Evolutionary conservation across 1,140 invertebrate species (phyloP).

Genomic region (Gonioctena quinquepunctata): DNA sequence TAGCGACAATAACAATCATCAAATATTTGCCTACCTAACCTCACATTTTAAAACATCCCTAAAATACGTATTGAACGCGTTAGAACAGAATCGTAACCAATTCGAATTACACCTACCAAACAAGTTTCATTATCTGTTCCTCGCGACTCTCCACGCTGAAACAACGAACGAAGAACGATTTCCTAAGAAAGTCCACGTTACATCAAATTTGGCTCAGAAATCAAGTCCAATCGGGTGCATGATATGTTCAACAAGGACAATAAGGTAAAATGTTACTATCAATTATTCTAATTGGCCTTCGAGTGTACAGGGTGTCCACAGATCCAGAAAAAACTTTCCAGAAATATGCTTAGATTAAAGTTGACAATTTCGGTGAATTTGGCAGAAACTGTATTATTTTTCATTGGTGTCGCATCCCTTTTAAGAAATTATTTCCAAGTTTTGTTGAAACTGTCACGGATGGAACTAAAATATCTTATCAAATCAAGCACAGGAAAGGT

Average conservation of each 20-base stretch:
- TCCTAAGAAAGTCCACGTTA: background rate
- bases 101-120: background rate
- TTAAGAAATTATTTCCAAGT: too few relatives aligned
- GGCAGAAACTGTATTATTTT: too few relatives aligned
- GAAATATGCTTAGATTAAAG: too few relatives aligned
- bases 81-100: background rate
- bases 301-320: background rate
- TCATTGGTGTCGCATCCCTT: too few relatives aligned
- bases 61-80: background rate
- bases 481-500: too few relatives aligned
- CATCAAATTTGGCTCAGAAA: background rate
- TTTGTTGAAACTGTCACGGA: too few relatives aligned
- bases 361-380: too few relatives aligned
- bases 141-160: background rate
- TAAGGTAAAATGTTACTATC: conserved; percentile 11
- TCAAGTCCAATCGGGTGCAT: conserved; percentile 7
- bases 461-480: too few relatives aligned
- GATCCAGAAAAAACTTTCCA: too few relatives aligned
- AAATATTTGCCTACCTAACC: background rate
- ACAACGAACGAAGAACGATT: background rate
- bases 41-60: background rate
- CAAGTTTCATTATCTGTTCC: too few relatives aligned
- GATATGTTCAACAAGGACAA: conserved; percentile 27
- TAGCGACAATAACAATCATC: background rate
- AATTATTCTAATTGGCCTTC: conserved; percentile 26